Evolutionary conservation across 2,888 invertebrate species (phyloP), one percentile per base, ranked within the genome.

Genomic region (Dryococelus australis): DNA sequence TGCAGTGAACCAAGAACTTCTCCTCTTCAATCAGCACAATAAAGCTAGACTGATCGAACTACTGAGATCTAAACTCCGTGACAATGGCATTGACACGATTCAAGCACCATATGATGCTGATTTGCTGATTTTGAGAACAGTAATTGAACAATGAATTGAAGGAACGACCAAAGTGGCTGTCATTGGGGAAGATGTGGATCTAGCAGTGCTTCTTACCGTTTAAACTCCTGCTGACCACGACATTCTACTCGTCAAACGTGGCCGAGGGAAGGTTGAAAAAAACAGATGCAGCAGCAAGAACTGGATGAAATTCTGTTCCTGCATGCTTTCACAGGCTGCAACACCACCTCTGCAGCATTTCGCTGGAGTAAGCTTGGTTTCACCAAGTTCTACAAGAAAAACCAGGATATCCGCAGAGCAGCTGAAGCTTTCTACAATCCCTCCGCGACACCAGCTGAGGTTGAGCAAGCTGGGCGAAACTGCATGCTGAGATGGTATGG

Each of bases 271-370:
- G 16, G 16, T 16, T 26, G 27, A 79, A 16, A 16, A 8, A 79
- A 79, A 16, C 79, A 79, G 79, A 8, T 79, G 79, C 79, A 79
- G 16, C 79, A 79, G 27, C 79, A 10, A 10, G 79, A 16, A 10
- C 79, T 26, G 9, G 9, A 16, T 8, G 9, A 79, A 8, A 79
- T 79, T 27, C 79, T 79, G 9, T 79, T 79, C 79, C 79, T 79
- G 79, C 79, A 79, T 47, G 85, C 85, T 0, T 85, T 53, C 2
- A 53, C 85, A 26, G 85, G 85, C 9, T 85, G 85, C n/a, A 47
- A 2, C 5, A 47, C 47, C 6, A 53, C 53, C 0, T 85, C 1
- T 26, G 27, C 53, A 85, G 85, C 47, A 51, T 51, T 85, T 27
- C 27, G 27, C 24, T 12, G n/a, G n/a, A 27, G 85, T 20, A 85